Evolutionary conservation across 2,888 invertebrate species (phyloP), one percentile per base, ranked within the genome.

Genomic region (Phasia obesa): DNA sequence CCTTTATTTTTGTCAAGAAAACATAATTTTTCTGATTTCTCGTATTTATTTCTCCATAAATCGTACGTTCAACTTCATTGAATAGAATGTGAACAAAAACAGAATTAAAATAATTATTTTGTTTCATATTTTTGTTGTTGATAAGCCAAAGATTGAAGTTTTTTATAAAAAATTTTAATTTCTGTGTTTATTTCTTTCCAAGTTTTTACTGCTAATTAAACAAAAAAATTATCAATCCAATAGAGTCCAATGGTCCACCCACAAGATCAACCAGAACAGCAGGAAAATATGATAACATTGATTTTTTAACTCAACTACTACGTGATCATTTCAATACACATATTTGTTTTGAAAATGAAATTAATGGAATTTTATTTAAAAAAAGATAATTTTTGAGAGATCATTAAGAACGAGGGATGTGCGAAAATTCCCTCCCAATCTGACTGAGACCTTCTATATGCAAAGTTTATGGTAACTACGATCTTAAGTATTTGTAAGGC

Each of bases 231-330:
- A 83, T 83, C 83, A 71, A 55, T 67, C 75, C 47, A 75, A 76
- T 67, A 79, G 79, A 67, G 83, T 83, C 83, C 83, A 83, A 83
- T 83, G 83, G 83, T 83, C 83, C 83, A 83, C 83, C 83, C 83
- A 83, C 83, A 83, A 83, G 79, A 83, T 75, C 83, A 83, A 76
- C 71, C 69, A 59, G 67, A 78, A 65, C 74, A 42, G 59, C 31
- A 25, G 51, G 59, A 60, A 51, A 71, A 57, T 19, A 11, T 55
- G 83, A 83, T 83, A 83, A 83, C 71, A 79, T 71, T 75, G 62
- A 71, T 65, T 79, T 79, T 57, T 70, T 67, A 49, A 31, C 25
- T 57, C 44, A 55, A 57, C 27, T 49, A 62, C 60, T 71, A 71
- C 55, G 74, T 80, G 80, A 80, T 74, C 47, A 25, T 13, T 60